Evolutionary conservation across 2,888 invertebrate species (phyloP), one percentile per base, ranked within the genome.

Genomic region (Invenusta paracnida): DNA sequence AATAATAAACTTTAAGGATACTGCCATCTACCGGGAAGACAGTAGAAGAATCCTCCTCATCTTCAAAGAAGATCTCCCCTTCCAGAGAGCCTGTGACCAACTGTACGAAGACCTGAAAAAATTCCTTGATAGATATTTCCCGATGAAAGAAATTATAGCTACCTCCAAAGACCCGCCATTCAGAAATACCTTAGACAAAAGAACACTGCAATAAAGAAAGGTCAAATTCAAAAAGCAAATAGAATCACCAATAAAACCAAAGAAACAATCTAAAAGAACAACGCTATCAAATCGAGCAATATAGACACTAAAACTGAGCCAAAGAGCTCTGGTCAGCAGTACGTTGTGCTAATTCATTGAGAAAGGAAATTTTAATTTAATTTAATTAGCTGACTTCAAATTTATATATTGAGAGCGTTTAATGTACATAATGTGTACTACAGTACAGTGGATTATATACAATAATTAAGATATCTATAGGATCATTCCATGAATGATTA

Each of bases 131-230:
- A 29, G n/a, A 30, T 82, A 2, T 30, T 82, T 82, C 31, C 23
- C 82, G 13, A 82, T 82, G 31, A 29, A 2, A 82, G 82, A 30
- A 30, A 82, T 82, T 29, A 82, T 29, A 11, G 82, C 28, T 30
- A 82, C 30, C 29, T 82, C 82, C 30, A 82, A 30, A 82, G 23
- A 82, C 82, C 82, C n/a, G 13, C 17, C 31, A 82, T 82, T 17
- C 5, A 11, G 82, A 29, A 30, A 82, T 30, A 30, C 29, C 5
- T 82, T 1, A 82, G 29, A 28, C 23, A 27, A 30, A 82, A 82
- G 82, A 82, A 82, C 79, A 27, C 5, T 5, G 23, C 27, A 79
- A 79, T 79, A 23, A 79, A 79, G 23, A 79, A 27, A 79, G 79
- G 79, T 11, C 23, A 79, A 79, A 5, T 79, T 11, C 23, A 79